These are phyloP conservation scores for Galeopsomyia nigrocyanea DNA, from an alignment of 2,888 invertebrate genomes.

Conservation along the genomic window DNA sequence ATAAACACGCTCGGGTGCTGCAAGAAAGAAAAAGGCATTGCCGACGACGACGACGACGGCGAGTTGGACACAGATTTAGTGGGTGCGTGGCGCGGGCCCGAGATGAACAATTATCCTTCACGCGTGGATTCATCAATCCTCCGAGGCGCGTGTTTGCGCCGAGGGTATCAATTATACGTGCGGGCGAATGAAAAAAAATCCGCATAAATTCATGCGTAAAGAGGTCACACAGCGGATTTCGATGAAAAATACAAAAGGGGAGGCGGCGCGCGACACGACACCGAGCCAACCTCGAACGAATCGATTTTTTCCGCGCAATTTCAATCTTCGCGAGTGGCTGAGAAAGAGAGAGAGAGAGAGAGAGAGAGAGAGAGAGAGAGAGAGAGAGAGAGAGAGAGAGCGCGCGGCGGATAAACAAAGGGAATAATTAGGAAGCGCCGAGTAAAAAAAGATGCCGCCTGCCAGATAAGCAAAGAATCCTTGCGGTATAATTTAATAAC, in stretches of 20 bases:
- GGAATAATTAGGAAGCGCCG: conserved; percentile 45
- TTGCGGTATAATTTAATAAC: conserved; percentile 37
- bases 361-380: not conserved
- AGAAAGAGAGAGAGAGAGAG: not conserved
- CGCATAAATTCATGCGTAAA: conserved; percentile 1
- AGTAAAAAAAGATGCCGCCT: conserved; percentile 30
- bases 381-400: not conserved
- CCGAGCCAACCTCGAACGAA: conserved; percentile 24
- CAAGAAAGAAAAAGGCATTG: too few species aligned
- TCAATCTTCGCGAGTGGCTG: conserved; percentile 10
- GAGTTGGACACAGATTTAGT: too few species aligned
- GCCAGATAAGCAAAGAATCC: conserved; percentile 2
- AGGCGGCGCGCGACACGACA: too few species aligned
- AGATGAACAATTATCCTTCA: too few species aligned
- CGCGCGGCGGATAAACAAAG: conserved; percentile 34
- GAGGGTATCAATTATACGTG: not conserved
- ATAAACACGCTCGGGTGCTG: too few species aligned
- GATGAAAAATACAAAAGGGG: too few species aligned
- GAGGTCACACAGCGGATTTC: too few species aligned
- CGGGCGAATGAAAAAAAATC: not conserved
- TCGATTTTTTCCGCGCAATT: conserved; percentile 50
- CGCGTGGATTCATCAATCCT: too few species aligned
- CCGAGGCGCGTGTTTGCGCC: too few species aligned
- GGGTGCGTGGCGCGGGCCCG: too few species aligned
- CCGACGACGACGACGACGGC: too few species aligned